These are phyloP conservation scores for Drosophila carrolli DNA, from an alignment of 1,140 invertebrate species.

Conservation along the genomic window DNA sequence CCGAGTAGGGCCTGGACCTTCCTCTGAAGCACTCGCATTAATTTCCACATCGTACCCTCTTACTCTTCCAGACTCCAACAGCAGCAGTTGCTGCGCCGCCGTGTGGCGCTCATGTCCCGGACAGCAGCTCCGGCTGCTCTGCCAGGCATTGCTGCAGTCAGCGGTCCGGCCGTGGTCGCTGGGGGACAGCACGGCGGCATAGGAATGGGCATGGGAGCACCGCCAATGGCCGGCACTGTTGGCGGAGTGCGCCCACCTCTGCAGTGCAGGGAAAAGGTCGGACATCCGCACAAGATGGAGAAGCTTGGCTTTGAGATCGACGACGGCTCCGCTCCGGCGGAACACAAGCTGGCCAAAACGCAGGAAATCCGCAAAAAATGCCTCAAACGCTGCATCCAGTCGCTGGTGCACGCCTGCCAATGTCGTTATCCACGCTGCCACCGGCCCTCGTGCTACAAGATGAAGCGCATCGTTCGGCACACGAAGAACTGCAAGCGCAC, in stretches of 20 bases:
- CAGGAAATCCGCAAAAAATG: no score
- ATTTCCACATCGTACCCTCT: neutral
- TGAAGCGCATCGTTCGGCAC: conserved; percentile 99
- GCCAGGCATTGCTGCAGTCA: conserved; percentile 58
- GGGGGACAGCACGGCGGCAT: conserved; percentile 69
- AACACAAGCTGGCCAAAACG: no score
- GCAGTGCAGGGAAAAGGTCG: no score
- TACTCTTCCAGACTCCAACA: conserved; percentile 89
- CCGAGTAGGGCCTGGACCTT: no score
- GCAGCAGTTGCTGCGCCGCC: conserved; percentile 92
- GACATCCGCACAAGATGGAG: no score
- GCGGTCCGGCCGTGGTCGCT: conserved; percentile 84
- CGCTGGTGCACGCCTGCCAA: no score
- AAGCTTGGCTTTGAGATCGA: no score
- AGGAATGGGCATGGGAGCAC: conserved; percentile 65
- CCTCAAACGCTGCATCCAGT: no score
- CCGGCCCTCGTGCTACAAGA: conserved; percentile 97
- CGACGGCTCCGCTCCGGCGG: no score
- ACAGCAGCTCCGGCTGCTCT: conserved; percentile 85
- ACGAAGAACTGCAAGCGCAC: conserved; percentile 98
- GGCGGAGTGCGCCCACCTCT: conserved; percentile 68
- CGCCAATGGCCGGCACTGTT: conserved; percentile 44
- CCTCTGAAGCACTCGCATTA: no score
- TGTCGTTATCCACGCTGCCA: conserved; percentile 95
- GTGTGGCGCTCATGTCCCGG: conserved; percentile 97